phyloP scores from a whole-genome alignment of 2,113 vertebrate species.

The Phaethornis superciliosus region DNA sequence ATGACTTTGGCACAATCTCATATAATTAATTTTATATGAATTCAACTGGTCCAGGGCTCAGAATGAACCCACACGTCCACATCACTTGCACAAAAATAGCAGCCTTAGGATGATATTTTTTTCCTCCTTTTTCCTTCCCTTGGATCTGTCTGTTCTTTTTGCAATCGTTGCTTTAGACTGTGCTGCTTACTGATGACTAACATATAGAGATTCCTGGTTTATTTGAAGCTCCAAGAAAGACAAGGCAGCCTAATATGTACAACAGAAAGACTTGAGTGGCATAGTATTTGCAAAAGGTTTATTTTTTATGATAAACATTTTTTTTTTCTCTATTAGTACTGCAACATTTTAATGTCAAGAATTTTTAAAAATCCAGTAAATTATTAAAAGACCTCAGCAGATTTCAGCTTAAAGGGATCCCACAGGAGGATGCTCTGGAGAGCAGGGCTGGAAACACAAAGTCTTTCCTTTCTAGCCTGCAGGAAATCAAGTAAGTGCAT shows the following conservation, averaged over 20 bases:
- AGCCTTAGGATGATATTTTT: neutral
- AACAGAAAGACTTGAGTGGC: neutral
- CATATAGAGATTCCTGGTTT: neutral
- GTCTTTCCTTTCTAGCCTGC: neutral
- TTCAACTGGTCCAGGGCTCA: neutral
- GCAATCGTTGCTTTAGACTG: neutral
- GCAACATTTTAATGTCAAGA: neutral
- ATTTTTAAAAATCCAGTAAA: neutral
- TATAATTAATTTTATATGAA: slow-evolving; percentile 17
- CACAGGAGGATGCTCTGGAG: neutral
- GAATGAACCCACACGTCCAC: neutral
- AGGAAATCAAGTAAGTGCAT: neutral
- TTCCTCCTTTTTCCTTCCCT: neutral
- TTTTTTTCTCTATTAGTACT: neutral
- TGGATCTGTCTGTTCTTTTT: neutral
- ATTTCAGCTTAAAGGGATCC: neutral
- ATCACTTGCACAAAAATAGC: neutral
- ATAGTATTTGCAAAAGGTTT: neutral
- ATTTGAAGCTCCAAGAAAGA: neutral
- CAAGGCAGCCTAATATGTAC: neutral
- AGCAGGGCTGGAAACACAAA: neutral
- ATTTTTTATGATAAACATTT: neutral
- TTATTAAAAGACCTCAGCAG: neutral
- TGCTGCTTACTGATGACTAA: neutral
- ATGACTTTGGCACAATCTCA: neutral